Percentiles rank a stretch among this genome's conserved stretches.
Conservation (phyloP, 2,113 vertebrate species). For the Copsychus sechellarum region DNA sequence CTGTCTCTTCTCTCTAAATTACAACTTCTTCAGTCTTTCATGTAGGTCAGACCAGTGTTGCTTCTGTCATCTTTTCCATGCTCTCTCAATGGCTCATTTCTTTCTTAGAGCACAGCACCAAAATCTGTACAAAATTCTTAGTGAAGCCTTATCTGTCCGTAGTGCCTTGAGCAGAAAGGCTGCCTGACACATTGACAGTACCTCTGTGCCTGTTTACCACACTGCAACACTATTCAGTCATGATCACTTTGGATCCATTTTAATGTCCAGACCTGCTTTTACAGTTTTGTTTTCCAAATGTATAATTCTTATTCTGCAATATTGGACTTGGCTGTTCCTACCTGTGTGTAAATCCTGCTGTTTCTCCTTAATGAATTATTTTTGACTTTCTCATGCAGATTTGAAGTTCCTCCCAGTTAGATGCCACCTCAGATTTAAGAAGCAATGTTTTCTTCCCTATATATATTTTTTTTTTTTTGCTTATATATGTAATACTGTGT, state of each 20-base stretch:
- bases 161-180: not conserved
- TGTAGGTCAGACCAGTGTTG: not conserved
- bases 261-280: not conserved
- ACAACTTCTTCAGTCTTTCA: not conserved
- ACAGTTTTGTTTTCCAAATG: not conserved
- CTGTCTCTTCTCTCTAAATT: not conserved
- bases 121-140: not conserved
- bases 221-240: fast-evolving
- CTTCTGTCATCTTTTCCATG: not conserved
- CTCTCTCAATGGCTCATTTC: not conserved
- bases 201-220: not conserved
- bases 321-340: not conserved
- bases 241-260: not conserved
- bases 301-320: not conserved
- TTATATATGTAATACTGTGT: not conserved
- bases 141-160: not conserved
- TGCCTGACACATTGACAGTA: not conserved
- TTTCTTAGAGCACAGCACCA: not conserved
- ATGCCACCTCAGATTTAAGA: not conserved
- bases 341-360: not conserved
- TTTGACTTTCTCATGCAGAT: not conserved
- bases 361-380: not conserved
- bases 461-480: not conserved
- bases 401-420: not conserved
- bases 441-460: not conserved